Base-by-base conservation (phyloP, 2,797 vertebrate species). In the Dendrocincla fuliginosa region DNA sequence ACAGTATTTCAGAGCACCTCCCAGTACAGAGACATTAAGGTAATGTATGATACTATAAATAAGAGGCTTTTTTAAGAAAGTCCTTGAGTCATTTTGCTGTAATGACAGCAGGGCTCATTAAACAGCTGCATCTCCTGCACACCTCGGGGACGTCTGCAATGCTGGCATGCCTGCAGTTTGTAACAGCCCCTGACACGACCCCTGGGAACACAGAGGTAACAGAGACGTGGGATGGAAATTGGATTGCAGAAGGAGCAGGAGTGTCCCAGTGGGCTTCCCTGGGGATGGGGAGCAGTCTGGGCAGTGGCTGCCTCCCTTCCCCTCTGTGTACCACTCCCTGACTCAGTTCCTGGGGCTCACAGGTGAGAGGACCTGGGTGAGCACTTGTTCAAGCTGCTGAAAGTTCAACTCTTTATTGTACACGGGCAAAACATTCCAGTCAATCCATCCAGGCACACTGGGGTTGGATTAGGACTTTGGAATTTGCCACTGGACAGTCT, bases 51-150 rank as follows among this genome's bases (percentile, higher is more conserved):
- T 70, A 76, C 87, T 89, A 86, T 95, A 96, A 96, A 95, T 89
- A 95, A 88, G 73, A 91, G 47, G 68, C 63, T 84, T 92, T 95
- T 96, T 96, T 25, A 90, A 84, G 92, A 13, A 94, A 89, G 91
- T 94, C 88, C 84, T 94, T 37, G 95, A 96, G 84, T 80, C 49
- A 60, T 95, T 96, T 95, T 87, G 55, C 91, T 93, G 67, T 87
- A 94, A 95, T 94, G 94, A 85, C 91, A 95, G 82, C 81, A 96
- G 89, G 92, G 87, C 70, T 96, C 95, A 96, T 96, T 96, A 91
- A 93, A 84, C 90, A 96, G 94, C 93, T 89, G 94, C 94, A 92
- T 84, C 71, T 57, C 89, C 4, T 11, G 78, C 91, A 68, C 81
- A 52, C 71, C 50, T 0, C 75, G 85, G 93, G 91, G 88, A 87